Conservation (phyloP, 2,888 invertebrate genomes). For the Euzetes globulus region DNA sequence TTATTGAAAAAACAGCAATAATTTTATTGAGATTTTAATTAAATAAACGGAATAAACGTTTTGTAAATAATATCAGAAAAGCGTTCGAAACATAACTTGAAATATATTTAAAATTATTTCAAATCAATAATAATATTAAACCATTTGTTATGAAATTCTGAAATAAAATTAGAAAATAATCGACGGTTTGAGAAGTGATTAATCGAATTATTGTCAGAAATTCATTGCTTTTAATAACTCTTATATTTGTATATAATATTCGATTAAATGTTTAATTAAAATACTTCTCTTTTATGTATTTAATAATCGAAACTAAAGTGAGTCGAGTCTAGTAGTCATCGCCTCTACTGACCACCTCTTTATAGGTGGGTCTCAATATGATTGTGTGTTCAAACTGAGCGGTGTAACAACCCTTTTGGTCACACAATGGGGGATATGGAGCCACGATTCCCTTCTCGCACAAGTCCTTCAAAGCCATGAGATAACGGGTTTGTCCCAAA, state of each 20-base stretch:
- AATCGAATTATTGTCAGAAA: no score
- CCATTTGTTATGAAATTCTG: no score
- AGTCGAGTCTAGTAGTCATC: slow-evolving; percentile 72
- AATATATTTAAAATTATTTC: background rate
- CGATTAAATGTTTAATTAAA: background rate
- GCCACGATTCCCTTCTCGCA: slow-evolving; percentile 97
- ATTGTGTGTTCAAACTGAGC: slow-evolving; percentile 99
- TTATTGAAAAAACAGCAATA: slow-evolving; percentile 2
- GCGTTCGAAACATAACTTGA: background rate
- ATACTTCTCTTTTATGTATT: background rate
- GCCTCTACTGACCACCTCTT: slow-evolving; percentile 94
- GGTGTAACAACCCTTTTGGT: slow-evolving; percentile 93
- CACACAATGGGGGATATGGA: slow-evolving; percentile 95
- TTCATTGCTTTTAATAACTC: no score
- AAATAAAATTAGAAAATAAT: no score
- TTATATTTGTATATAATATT: background rate
- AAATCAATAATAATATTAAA: background rate
- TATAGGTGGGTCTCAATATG: slow-evolving; percentile 91
- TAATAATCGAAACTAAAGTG: background rate
- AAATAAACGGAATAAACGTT: no score
- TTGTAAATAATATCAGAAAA: background rate
- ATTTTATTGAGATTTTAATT: background rate
- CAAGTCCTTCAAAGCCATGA: slow-evolving; percentile 95
- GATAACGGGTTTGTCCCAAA: slow-evolving; percentile 90
- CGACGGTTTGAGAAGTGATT: no score